Conservation (phyloP, 1,140 invertebrate genomes). For the Probaryconus sp. region DNA sequence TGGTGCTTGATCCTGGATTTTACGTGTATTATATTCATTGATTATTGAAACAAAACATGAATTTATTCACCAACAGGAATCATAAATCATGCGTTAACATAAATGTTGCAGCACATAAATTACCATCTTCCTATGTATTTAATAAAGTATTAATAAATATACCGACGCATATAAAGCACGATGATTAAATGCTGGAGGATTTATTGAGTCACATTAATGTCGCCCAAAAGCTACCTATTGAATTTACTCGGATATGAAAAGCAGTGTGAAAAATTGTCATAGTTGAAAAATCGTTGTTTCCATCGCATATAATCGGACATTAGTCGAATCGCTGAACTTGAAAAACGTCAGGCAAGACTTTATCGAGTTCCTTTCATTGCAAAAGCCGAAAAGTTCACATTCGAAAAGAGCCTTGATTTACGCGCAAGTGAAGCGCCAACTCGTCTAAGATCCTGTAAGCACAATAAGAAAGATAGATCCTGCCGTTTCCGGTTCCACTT, state of each 20-base stretch:
- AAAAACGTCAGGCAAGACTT: conserved; percentile 30
- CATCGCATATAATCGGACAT: conserved; percentile 43
- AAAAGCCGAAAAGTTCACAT: conserved; percentile 35
- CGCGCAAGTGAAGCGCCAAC: conserved; percentile 39
- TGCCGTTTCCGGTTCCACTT: conserved; percentile 49
- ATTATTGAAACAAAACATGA: no score
- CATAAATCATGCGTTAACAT: no score
- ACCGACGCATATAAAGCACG: no score
- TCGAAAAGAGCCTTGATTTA: conserved; percentile 53
- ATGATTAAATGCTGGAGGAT: no score
- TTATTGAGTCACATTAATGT: no score
- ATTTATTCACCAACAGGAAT: no score
- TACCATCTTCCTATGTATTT: no score
- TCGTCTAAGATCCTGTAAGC: conserved; percentile 46
- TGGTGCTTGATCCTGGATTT: no score
- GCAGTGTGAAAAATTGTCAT: conserved; percentile 30
- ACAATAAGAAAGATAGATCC: conserved; percentile 53
- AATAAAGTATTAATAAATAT: no score
- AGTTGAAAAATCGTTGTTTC: conserved; percentile 43
- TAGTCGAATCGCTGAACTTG: conserved; percentile 50
- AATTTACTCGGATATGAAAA: conserved; percentile 16
- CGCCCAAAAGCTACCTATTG: not conserved
- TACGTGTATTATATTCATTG: no score
- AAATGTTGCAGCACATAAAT: no score
- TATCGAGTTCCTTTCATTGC: conserved; percentile 41